Evolutionary conservation across 2,888 invertebrate genomes (phyloP).

Genomic region (Dicyrtoma fusca): DNA sequence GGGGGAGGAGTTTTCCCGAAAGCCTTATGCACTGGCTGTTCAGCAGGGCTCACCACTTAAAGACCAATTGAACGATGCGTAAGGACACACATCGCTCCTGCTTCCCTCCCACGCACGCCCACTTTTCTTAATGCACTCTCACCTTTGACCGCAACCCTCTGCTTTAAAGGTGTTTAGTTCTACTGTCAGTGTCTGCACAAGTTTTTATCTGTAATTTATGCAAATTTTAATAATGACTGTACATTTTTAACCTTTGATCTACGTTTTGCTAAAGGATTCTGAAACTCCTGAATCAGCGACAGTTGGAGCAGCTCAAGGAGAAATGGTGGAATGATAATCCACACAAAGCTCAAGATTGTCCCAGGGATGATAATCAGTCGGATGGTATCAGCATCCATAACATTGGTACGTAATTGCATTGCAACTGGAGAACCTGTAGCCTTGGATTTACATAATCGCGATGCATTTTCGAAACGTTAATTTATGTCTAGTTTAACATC

Average conservation of each 20-base stretch:
- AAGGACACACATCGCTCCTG: conserved; percentile 61
- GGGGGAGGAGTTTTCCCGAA: conserved; percentile 95
- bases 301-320: conserved; percentile 90
- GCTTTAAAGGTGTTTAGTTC: background rate
- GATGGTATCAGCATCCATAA: conserved; percentile 98
- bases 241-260: conserved; percentile 11
- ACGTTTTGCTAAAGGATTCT: conserved; percentile 73
- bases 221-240: background rate
- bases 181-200: background rate
- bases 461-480: background rate
- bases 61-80: conserved; percentile 95
- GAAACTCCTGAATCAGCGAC: conserved; percentile 87
- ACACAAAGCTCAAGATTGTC: conserved; percentile 72
- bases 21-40: conserved; percentile 93
- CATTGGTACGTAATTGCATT: conserved; percentile 71
- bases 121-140: background rate
- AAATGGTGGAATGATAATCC: conserved; percentile 95
- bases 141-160: background rate
- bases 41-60: conserved; percentile 93
- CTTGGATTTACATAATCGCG: too few species aligned
- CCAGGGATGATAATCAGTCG: conserved; percentile 87
- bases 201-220: background rate
- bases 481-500: background rate
- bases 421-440: too few species aligned
- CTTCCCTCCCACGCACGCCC: background rate